Evolutionary conservation across 2,888 invertebrate genomes (phyloP).

Genomic region (Tupiocoris notatus): DNA sequence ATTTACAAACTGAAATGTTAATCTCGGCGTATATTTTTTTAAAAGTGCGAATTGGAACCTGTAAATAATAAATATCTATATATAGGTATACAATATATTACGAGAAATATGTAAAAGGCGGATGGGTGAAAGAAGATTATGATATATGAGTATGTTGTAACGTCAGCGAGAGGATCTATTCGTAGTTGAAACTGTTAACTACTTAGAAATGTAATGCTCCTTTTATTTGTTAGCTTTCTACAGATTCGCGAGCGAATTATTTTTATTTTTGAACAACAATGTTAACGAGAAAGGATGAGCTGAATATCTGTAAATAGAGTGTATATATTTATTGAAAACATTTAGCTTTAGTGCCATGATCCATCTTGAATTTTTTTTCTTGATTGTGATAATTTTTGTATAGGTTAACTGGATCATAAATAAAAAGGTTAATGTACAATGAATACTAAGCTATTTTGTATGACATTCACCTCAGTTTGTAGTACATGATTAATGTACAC

Average conservation of each 20-base stretch:
- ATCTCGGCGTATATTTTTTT: conserved; percentile 32
- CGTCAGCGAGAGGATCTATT: background rate
- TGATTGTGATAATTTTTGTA: conserved; percentile 42
- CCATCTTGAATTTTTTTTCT: conserved; percentile 37
- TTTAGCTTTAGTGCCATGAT: conserved; percentile 41
- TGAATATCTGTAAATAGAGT: conserved; percentile 25
- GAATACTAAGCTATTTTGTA: conserved; percentile 27
- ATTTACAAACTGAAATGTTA: background rate
- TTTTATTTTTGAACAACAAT: conserved; percentile 33
- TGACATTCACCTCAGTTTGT: background rate
- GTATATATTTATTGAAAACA: conserved; percentile 38
- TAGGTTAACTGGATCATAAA: conserved; percentile 28
- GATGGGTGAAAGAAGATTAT: conserved; percentile 10
- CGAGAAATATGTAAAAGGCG: background rate
- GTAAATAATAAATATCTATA: conserved; percentile 27
- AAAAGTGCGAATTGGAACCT: conserved; percentile 17
- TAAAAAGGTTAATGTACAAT: background rate
- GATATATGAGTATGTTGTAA: conserved; percentile 16
- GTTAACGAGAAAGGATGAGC: conserved; percentile 13
- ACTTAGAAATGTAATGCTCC: background rate
- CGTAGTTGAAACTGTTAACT: background rate
- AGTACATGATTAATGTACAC: background rate
- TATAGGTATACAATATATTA: background rate
- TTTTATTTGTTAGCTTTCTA: conserved; percentile 31
- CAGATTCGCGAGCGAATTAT: background rate